phyloP scores from a whole-genome alignment of 2,113 vertebrate genomes.

The Amphilophus citrinellus region DNA sequence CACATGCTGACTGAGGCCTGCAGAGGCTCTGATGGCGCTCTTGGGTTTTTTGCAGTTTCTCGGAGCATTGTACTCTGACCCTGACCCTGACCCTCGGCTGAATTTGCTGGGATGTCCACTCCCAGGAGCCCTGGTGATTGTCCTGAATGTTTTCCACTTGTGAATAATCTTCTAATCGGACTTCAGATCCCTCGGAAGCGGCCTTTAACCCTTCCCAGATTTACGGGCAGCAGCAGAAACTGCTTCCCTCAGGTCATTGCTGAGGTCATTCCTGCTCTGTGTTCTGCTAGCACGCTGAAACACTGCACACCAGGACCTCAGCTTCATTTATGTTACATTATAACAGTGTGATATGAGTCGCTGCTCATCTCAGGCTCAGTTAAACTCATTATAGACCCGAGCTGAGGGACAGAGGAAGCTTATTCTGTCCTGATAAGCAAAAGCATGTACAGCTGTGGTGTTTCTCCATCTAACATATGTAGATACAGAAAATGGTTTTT shows the following conservation, averaged over 20 bases:
- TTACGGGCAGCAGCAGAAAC: accelerated
- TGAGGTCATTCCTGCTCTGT: not conserved
- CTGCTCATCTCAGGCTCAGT: not conserved
- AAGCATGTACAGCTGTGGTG: not conserved
- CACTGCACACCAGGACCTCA: no score
- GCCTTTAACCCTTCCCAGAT: accelerated
- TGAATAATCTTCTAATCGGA: not conserved
- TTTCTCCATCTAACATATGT: no score
- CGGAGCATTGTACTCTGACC: not conserved
- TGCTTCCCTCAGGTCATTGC: not conserved
- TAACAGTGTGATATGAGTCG: not conserved
- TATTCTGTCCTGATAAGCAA: not conserved
- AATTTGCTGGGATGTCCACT: not conserved
- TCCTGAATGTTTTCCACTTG: not conserved
- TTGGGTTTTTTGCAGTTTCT: not conserved
- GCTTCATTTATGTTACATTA: not conserved
- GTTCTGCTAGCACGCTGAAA: no score
- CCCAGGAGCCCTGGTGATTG: not conserved
- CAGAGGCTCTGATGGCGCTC: not conserved
- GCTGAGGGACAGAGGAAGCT: accelerated
- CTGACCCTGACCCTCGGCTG: not conserved
- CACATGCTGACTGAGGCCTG: not conserved
- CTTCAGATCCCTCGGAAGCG: not conserved
- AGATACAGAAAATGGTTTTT: no score
- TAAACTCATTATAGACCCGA: no score